Base-by-base conservation (phyloP, 2,113 vertebrate genomes). In the Euleptes europaea region DNA sequence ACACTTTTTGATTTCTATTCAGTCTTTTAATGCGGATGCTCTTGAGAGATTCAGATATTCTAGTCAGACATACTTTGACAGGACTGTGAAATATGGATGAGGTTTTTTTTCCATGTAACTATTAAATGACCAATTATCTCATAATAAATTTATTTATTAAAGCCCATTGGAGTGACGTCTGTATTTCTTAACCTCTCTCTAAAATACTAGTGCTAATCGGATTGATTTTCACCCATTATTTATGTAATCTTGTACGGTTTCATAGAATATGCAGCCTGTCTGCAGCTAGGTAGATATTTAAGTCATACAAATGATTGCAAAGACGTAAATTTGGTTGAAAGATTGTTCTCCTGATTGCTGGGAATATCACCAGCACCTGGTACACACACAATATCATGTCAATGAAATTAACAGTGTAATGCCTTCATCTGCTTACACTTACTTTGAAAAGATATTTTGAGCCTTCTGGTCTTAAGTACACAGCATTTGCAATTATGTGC, bases 111-210 rank as follows among this genome's bases (percentile, higher is more conserved):
- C 69, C 82, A 87, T 87, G 76, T 87, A 84, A 83, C 57, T 84
- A 87, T 84, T 87, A 84, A 84, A 83, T 87, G 86, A 60, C 86
- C 81, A 83, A 87, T 87, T 87, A 87, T 79, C 86, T 83, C 73
- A 57, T 83, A 87, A 87, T 87, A 83, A 80, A 85, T 84, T 79
- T 79, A 83, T 83, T 87, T 87, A 87, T 83, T 87, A 87, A 87
- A 87, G 67, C 70, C 81, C 60, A 73, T 84, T 89, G 88, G 82
- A 77, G 5, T 84, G 67, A 69, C 70, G 72, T 76, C 78, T 86
- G 33, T 73, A 75, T 28, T 69, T 89, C 80, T 78, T 78, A 66
- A 65, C 69, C 2, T 19, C 82, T 78, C 42, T 3, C 28, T 47
- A 81, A 88, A 91, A 85, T 72, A 89, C 71, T 80, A 78, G 63